Base-by-base conservation (phyloP, 2,113 vertebrate species). In the Ardeotis arabs region DNA sequence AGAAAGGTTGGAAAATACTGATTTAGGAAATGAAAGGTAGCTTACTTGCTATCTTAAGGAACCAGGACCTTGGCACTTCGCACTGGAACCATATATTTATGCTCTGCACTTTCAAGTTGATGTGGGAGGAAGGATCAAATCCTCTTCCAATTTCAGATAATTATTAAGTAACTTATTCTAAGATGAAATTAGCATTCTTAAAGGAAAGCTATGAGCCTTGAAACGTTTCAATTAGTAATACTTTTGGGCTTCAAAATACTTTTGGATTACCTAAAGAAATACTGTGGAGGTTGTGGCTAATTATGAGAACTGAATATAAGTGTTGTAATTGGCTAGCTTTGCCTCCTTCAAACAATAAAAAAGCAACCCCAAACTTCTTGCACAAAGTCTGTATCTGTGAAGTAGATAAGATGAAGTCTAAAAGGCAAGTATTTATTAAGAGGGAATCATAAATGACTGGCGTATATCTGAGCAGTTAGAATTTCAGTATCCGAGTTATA, bases 151-250 rank as follows among this genome's bases (percentile, higher is more conserved):
- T 87, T 79, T 84, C 37, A 89, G 41, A n/a, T 87, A 68, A 66
- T 87, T 83, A 59, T 76, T 91, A 60, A 79, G 83, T 90, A 84
- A 80, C 37, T 95, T 94, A 80, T 37, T 91, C 49, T 74, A 35
- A 96, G 77, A 81, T 83, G 56, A 87, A 91, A 84, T 95, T 92
- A 94, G 45, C 62, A 79, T 90, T 95, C 63, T 85, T 95, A 91
- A 90, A 93, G 68, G 53, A 69, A 63, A 96, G 79, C 77, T 95
- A 35, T 90, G 88, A 95, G 81, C 73, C 94, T 87, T 92, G 90
- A 93, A 95, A 93, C 83, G 12, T 80, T 96, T 84, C 64, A 64
- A 50, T 69, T 90, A 87, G 85, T 88, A 95, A 91, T 96, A 84
- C 29, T 76, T 93, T 63, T 85, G 62, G 33, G 72, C 59, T 96